Percentiles rank a stretch among this genome's conserved stretches.
Conservation (phyloP, 1,140 invertebrate genomes). For the Oreohelix idahoensis region DNA sequence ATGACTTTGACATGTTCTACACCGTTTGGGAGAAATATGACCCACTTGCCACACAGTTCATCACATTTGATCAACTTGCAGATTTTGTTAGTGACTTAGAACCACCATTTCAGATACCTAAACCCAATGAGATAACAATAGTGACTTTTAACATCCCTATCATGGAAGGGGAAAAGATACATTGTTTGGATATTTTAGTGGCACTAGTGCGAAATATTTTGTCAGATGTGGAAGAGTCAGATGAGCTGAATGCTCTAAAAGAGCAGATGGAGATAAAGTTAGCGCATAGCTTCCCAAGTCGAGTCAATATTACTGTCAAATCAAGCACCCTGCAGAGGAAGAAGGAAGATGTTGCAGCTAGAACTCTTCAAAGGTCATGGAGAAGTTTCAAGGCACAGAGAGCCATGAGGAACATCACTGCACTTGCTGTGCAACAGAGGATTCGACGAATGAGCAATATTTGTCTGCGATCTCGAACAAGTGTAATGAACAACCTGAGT, state of each 20-base stretch:
- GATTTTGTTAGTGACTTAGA: slow-evolving; percentile 95
- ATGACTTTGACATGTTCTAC: slow-evolving; percentile 98
- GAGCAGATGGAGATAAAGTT: slow-evolving; percentile 97
- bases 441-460: slow-evolving; percentile 41
- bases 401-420: slow-evolving; percentile 64
- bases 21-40: slow-evolving; percentile 97
- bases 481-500: slow-evolving; percentile 38
- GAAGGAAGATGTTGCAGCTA: slow-evolving; percentile 93
- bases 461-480: slow-evolving; percentile 47
- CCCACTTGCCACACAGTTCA: slow-evolving; percentile 96
- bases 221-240: slow-evolving; percentile 91
- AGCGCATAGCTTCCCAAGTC: slow-evolving; percentile 92
- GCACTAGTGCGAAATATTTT: slow-evolving; percentile 93
- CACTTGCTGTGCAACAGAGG: slow-evolving; percentile 62
- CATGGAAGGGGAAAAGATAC: slow-evolving; percentile 93
- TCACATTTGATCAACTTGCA: slow-evolving; percentile 91
- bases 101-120: slow-evolving; percentile 89
- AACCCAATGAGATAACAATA: slow-evolving; percentile 94
- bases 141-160: slow-evolving; percentile 97
- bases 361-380: slow-evolving; percentile 86
- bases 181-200: slow-evolving; percentile 95
- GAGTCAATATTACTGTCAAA: slow-evolving; percentile 93
- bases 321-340: slow-evolving; percentile 96
- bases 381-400: slow-evolving; percentile 65
- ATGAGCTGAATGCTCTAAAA: slow-evolving; percentile 89